These are phyloP conservation scores for Actinopyga echinites DNA, from an alignment of 53 echinoderm and acorn worm genomes.

Conservation along the genomic window DNA sequence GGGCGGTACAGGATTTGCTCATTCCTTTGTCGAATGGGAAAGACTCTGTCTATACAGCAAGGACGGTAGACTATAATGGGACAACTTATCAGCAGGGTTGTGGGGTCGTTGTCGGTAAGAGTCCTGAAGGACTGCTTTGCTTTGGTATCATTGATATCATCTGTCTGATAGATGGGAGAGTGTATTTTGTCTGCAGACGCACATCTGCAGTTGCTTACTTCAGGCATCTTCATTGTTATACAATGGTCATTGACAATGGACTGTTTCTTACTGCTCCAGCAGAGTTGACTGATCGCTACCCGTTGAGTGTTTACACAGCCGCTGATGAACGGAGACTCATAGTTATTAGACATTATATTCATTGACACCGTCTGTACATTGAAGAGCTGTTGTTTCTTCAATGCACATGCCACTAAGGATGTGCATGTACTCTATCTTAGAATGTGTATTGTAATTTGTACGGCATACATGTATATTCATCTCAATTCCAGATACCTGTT, in stretches of 20 bases:
- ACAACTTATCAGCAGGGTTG: constrained; percentile 28
- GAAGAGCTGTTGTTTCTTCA: constrained; percentile 6
- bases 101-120: constrained; percentile 30
- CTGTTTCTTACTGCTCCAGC: constrained; percentile 23
- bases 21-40: neutral
- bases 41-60: constrained; percentile 40
- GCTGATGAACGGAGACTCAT: constrained; percentile 36
- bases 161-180: constrained; percentile 23
- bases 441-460: neutral
- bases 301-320: constrained; percentile 39
- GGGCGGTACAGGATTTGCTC: constrained; percentile 29
- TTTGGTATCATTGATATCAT: constrained; percentile 26
- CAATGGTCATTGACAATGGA: neutral
- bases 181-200: constrained; percentile 17
- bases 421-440: neutral
- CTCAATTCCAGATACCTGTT: constrained; percentile 55
- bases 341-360: constrained; percentile 39
- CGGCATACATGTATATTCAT: too few relatives aligned
- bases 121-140: neutral
- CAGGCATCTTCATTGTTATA: constrained; percentile 26
- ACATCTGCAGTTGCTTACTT: neutral
- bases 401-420: neutral
- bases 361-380: too few relatives aligned
- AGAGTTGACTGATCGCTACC: constrained; percentile 41
- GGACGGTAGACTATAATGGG: constrained; percentile 24